Evolutionary conservation across 1,140 invertebrate species (phyloP), one percentile per base, ranked within the genome.

Genomic region (Carposina sasakii): DNA sequence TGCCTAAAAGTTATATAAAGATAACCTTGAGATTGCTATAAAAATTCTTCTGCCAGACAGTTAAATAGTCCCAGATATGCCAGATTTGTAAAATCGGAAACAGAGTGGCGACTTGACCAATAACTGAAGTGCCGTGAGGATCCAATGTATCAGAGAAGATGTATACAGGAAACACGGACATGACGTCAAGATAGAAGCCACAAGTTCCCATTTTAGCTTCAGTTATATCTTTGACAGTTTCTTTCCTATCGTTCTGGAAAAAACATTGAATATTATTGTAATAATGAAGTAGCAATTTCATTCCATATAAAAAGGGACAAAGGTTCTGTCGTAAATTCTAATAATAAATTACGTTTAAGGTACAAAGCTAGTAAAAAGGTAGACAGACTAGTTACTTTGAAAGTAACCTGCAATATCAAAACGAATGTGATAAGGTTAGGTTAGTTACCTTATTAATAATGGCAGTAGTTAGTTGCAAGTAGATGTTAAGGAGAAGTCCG

Each of bases 401-500:
- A n/a, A n/a, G n/a, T n/a, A n/a, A n/a, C n/a, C n/a, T n/a, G n/a
- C n/a, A n/a, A n/a, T n/a, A n/a, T n/a, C n/a, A n/a, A n/a, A n/a
- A n/a, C n/a, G n/a, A n/a, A n/a, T n/a, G n/a, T n/a, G n/a, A n/a
- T n/a, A n/a, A n/a, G n/a, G n/a, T n/a, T n/a, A n/a, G n/a, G n/a
- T n/a, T 3, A 44, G 48, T 45, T 45, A 83, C 79, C 63, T 83
- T 79, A 4, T 64, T 52, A 46, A 71, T 53, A 15, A 77, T 68
- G 30, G 76, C 75, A 4, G 79, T 83, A 31, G 76, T 83, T 10
- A 83, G 63, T 22, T 81, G 76, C 46, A 74, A 62, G 41, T 79
- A 83, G 20, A 83, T 72, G 44, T 79, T 74, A 2, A 83, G 33
- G 20, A 83, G 44, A 23, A 81, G 55, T 3, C 63, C 66, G 3